Percentiles rank a stretch among this genome's conserved stretches.
phyloP scores from a whole-genome alignment of 2,888 invertebrate species.

The Euzetes globulus region DNA sequence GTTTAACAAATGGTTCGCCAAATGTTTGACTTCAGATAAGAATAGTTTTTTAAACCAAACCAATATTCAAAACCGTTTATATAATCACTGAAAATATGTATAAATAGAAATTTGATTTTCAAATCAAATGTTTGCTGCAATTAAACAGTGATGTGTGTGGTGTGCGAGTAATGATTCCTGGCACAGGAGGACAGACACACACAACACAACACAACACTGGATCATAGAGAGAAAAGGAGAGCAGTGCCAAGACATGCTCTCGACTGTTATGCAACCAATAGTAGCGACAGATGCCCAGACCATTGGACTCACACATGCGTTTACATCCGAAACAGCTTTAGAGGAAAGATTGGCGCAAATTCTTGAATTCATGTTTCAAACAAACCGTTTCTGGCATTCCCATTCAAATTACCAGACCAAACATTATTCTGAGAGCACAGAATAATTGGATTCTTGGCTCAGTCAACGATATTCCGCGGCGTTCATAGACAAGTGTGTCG shows the following conservation, averaged over 20 bases:
- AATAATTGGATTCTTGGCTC: too few relatives aligned
- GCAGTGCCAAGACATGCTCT: background rate
- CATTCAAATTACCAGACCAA: too few relatives aligned
- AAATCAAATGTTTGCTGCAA: background rate
- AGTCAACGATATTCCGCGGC: too few relatives aligned
- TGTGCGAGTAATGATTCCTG: too few relatives aligned
- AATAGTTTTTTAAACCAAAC: background rate
- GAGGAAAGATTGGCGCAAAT: background rate
- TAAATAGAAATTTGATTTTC: background rate
- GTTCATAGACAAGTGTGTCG: too few relatives aligned
- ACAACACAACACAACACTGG: too few relatives aligned
- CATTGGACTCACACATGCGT: constrained; percentile 4
- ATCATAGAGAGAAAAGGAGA: too few relatives aligned
- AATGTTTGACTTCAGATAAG: background rate
- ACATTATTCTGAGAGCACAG: too few relatives aligned
- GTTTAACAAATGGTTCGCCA: background rate
- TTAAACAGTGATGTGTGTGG: background rate
- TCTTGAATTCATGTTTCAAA: background rate
- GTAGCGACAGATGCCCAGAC: background rate
- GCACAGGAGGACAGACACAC: background rate
- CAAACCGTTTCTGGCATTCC: too few relatives aligned
- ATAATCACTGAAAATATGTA: background rate
- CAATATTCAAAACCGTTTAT: background rate
- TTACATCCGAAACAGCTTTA: background rate
- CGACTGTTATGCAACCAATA: background rate